Base-by-base conservation (phyloP, 2,888 invertebrate genomes). In the Ormyrus pomaceus region DNA sequence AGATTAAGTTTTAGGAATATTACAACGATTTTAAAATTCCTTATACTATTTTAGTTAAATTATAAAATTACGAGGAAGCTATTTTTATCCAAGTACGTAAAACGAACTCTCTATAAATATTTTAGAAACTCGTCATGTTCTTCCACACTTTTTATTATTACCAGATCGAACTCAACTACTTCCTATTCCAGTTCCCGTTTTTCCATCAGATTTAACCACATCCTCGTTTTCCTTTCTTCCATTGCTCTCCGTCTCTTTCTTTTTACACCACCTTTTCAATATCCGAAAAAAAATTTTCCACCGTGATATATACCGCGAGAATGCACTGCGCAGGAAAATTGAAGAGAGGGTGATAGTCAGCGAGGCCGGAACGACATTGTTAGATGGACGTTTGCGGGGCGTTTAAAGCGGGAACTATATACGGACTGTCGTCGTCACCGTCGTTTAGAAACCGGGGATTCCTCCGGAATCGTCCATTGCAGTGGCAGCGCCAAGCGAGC, bases 381-480 rank as follows among this genome's bases (percentile, higher is more conserved):
- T 71, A 72, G 45, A 46, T n/a, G 72, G 48, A 66, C 61, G 53
- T 79, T 79, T 74, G 79, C 19, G 66, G 72, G 65, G 61, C 46
- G 50, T 65, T 74, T 79, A 74, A 79, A 74, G 50, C 73, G 53
- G 48, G 48, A 51, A 55, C 65, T 58, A 51, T 34, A 34, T 58
- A 13, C 34, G 65, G 48, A 65, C 74, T 79, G 81, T 81, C 78
- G 64, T 78, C 68, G 81, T 81, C 78, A n/a, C 11, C 56, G 58
- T 5, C 10, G 65, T 7, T 58, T 69, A 75, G 82, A 82, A 48
- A 48, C 48, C 79, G 74, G 65, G 75, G 73, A 77, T 53, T 68
- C 74, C 79, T 70, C 34, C 48, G 75, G 53, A 65, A 77, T 76
- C 65, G 77, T 53, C 73, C 78, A 66, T 73, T 61, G 73, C 48